Evolutionary conservation across 2,797 vertebrate species (phyloP), one percentile per base, ranked within the genome.

Genomic region (Coreius guichenoti): DNA sequence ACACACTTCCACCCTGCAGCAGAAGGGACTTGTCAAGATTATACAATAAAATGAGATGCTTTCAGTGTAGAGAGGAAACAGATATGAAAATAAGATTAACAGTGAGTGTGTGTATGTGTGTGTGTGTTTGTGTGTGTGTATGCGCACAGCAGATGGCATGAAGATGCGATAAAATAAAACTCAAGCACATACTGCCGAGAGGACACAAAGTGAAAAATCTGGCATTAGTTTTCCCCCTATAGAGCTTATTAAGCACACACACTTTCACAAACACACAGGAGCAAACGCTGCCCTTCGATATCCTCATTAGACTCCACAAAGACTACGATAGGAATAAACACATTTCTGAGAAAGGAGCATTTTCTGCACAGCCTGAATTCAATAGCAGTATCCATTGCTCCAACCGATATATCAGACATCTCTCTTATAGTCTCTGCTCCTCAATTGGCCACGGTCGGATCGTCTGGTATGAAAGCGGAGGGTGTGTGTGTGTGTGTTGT

Each of bases 241-340:
- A 93, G 93, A 93, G 92, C 92, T 93, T 94, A 92, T 94, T 94
- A 94, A 94, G 93, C 86, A 70, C 87, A 82, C 58, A 86, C 89
- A 81, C 69, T 58, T 70, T 81, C 58, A 86, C 73, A 85, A 78
- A 84, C 72, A 82, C 77, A 88, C 82, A 83, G 85, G 75, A 43
- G 45, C 73, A 79, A 45, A 82, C 82, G 73, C 85, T 70, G 83
- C 49, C 78, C 80, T 75, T 68, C 58, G 51, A 79, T 82, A 89
- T 82, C 86, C 91, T 93, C 90, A 91, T 93, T 92, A 93, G 88
- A 83, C 76, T 83, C 58, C 36, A 91, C 90, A 91, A 91, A 91
- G 86, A 89, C 88, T 84, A 89, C 80, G 82, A 92, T 83, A 84
- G 89, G 87, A 82, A 92, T 89, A 85, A 92, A 90, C 68, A 87